Base-by-base conservation (phyloP, 1,140 invertebrate genomes). In the Lethocerus indicus region DNA sequence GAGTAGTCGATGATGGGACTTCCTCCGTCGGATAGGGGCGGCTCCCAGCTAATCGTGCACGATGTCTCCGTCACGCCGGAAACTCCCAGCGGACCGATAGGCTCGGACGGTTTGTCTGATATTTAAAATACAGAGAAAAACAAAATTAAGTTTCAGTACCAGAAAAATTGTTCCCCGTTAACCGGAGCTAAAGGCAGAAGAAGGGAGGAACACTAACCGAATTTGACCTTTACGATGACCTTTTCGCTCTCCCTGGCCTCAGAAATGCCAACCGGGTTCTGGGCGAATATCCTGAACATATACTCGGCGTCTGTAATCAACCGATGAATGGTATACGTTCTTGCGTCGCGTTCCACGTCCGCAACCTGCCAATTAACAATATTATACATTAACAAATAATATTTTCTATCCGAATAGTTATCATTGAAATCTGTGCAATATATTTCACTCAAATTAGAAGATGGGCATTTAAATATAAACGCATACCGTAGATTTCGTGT, bases 1-100 rank as follows among this genome's bases (percentile, higher is more conserved):
- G 80, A 77, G 57, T 95, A 95, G 60, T 90, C 85, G 12, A 79
- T 70, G 46, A 95, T 84, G 21, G 80, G 76, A 18, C 80, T 79
- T 9, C 88, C 88, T 42, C 90, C 89, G 64, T 94, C 85, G 29
- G 69, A 73, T 60, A 84, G 79, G 0, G 88, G 81, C 46, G 80
- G 72, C 57, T 80, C 69, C 88, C 87, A 92, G 44, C 81, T 78
- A 16, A 98, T 71, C 7, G 81, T 87, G 46, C 91, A 83, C 6
- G 80, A 87, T 9, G 75, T 81, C 42, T 77, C 76, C 3, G 76
- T 78, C 73, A 89, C 81, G 58, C 86, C 81, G 51, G 81, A 80
- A 35, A 90, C 72, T 58, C 82, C 76, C 18, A 90, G 66, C 18
- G 87, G 87, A 16, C 79, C 83, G 58, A 75, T 65, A 16, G 87